These are phyloP conservation scores for Acanthornis magna DNA, from an alignment of 2,797 vertebrate genomes.

Conservation along the genomic window DNA sequence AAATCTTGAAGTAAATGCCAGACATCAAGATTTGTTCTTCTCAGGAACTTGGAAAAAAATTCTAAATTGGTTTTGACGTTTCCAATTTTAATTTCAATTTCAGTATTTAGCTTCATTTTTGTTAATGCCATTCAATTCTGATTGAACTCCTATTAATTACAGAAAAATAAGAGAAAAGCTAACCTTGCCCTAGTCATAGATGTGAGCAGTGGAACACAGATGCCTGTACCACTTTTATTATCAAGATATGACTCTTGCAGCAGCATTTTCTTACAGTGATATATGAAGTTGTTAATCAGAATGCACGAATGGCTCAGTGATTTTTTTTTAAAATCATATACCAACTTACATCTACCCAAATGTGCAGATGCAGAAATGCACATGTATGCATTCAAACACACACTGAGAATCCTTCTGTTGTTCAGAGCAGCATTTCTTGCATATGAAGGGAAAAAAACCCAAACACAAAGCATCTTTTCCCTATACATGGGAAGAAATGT, in stretches of 20 bases:
- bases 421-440: background rate
- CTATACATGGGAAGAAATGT: background rate
- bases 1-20: background rate
- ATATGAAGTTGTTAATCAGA: background rate
- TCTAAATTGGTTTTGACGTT: background rate
- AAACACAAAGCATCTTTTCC: background rate
- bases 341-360: background rate
- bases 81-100: background rate
- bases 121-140: background rate
- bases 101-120: background rate
- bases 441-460: fast-evolving
- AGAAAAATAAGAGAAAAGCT: background rate
- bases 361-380: background rate
- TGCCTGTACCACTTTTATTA: background rate
- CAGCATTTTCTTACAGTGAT: background rate
- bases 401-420: background rate
- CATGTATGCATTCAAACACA: background rate
- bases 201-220: background rate
- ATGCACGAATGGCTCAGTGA: fast-evolving
- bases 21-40: background rate
- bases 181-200: background rate
- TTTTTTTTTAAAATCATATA: background rate
- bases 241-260: background rate
- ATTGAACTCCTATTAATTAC: background rate
- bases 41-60: background rate